Evolutionary conservation across 2,113 vertebrate species (phyloP), one percentile per base, ranked within the genome.

Genomic region (Oryzias celebensis): DNA sequence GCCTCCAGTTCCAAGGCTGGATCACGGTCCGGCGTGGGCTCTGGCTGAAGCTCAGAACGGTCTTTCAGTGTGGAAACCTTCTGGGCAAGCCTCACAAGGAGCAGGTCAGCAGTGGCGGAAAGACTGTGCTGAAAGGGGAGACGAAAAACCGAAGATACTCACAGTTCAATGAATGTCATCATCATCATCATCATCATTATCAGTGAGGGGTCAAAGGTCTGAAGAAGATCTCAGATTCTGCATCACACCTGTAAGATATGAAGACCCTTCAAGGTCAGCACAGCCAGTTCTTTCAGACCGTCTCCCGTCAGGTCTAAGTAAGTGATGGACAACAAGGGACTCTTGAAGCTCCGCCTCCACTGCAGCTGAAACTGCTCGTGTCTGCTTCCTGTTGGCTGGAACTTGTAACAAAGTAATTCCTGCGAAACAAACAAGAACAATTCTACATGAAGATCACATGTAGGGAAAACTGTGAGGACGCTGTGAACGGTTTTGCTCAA

Each of bases 391-490:
- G 61, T 22, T 0, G 65, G 55, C 26, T 78, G 65, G 57, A 92
- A 94, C 68, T 96, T 96, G 65, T 96, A 96, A 82, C 95, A 97
- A 5, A 96, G 93, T 41, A 97, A 90, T 54, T 95, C 95, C 95
- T 97, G 78, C 26, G 20, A 4, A 53, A 46, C 7, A 62, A 22
- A 77, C 42, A 68, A n/a, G 7, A 1, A 59, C 8, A n/a, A 2
- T 16, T 17, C 45, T n/a, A 7, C 15, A n/a, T 47, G 8, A 36
- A 36, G 36, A 36, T 12, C 10, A 3, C 36, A 36, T 36, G 36
- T 12, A 36, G 8, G 12, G 2, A 36, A 8, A 36, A 12, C 36
- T 12, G 36, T 28, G 26, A 28, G 26, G 4, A 28, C 20, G 20
- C 20, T 20, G 20, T 4, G 26, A 28, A 28, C 26, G 7, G 26